These are phyloP conservation scores for Pseudopodoces humilis DNA, from an alignment of 2,113 vertebrate species.

Conservation along the genomic window DNA sequence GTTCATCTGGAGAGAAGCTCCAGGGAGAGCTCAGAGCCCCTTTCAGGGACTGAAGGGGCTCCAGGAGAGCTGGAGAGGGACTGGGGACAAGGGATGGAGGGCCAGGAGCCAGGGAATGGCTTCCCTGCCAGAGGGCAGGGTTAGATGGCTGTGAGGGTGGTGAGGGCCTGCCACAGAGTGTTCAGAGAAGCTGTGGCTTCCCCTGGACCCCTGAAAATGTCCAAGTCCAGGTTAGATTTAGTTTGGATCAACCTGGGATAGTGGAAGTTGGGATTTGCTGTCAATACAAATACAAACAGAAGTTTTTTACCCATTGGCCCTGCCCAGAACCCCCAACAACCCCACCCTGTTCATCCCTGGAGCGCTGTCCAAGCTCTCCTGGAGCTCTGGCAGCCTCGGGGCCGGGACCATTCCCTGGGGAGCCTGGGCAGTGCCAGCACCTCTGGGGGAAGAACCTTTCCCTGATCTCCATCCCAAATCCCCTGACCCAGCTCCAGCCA, in stretches of 20 bases:
- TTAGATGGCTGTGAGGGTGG: not conserved
- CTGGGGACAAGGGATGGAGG: not conserved
- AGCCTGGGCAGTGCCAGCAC: not conserved
- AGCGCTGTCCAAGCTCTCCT: not conserved
- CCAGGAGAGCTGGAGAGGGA: not conserved
- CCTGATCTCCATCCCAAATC: rapidly evolving
- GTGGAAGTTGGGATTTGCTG: not conserved
- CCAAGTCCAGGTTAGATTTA: not conserved
- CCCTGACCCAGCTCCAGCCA: rapidly evolving
- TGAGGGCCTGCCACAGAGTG: not conserved
- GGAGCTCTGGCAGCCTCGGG: not conserved
- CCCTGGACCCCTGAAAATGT: not conserved
- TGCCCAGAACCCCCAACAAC: not conserved
- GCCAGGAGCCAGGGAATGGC: not conserved
- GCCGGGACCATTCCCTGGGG: not conserved
- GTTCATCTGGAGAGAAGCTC: not conserved
- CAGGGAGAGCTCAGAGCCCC: not conserved
- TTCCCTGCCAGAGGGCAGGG: not conserved
- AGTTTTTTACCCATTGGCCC: not conserved
- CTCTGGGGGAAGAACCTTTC: not conserved
- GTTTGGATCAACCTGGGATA: not conserved
- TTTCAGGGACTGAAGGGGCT: not conserved
- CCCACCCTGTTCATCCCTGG: not conserved
- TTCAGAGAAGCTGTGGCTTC: not conserved
- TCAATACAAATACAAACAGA: not conserved